Percentiles rank a stretch among this genome's conserved stretches.
phyloP scores from a whole-genome alignment of 2,113 vertebrate genomes.

The Anoplopoma fimbria region DNA sequence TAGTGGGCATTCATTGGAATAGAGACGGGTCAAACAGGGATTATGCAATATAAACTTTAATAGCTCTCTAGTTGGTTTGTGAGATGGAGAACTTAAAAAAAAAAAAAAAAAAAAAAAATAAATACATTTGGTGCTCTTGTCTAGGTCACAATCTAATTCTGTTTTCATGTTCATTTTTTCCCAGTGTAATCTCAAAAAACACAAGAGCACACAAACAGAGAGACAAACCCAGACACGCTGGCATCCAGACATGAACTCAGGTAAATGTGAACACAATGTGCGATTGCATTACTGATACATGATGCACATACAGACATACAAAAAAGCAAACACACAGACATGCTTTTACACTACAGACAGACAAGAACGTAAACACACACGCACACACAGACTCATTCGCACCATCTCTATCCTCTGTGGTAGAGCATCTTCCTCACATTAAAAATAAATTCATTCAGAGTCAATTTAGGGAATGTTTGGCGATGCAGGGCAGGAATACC shows the following conservation, averaged over 20 bases:
- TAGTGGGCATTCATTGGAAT: conserved; percentile 56
- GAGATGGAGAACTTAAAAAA: conserved; percentile 4
- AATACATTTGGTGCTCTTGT: neutral
- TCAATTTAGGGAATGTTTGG: conserved; percentile 86
- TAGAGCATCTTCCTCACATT: conserved; percentile 81
- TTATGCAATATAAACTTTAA: conserved; percentile 45
- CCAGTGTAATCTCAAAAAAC: neutral
- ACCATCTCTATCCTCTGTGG: conserved; percentile 72
- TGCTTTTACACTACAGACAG: conserved; percentile 13
- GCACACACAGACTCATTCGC: conserved; percentile 35
- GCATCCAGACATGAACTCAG: neutral
- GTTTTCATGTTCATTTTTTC: neutral
- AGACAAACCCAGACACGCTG: neutral
- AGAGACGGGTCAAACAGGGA: conserved; percentile 44
- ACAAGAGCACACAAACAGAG: neutral
- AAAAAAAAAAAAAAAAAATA: neutral
- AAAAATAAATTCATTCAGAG: conserved; percentile 88
- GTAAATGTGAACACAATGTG: conserved; percentile 10
- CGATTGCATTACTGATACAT: conserved; percentile 15
- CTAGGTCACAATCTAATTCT: neutral
- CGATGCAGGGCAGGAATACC: conserved; percentile 83
- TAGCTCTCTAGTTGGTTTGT: conserved; percentile 15
- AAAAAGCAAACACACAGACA: conserved; percentile 22
- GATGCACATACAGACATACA: conserved; percentile 10
- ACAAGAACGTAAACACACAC: conserved; percentile 45